A percentile compares a stretch with the other conserved stretches of the same genome.
Conservation (phyloP, 2,888 invertebrate species). For the Silvanus unidentatus region DNA sequence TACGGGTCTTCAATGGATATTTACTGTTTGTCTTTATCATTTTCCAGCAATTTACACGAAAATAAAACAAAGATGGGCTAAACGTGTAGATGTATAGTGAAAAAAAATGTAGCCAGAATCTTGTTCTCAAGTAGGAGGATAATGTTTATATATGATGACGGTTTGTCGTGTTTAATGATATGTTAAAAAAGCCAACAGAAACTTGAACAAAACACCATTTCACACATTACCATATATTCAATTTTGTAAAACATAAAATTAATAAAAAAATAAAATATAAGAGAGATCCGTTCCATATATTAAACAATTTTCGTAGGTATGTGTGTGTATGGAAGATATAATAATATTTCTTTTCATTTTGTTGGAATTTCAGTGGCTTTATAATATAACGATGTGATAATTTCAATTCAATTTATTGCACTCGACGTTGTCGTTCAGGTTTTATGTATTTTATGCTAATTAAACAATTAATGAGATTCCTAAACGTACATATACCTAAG, state of each 20-base stretch:
- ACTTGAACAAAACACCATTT: too few relatives aligned
- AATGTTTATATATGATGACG: slow-evolving; percentile 27
- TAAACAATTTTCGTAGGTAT: too few relatives aligned
- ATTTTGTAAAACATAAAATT: slow-evolving; percentile 32
- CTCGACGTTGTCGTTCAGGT: slow-evolving; percentile 22
- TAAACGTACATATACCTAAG: slow-evolving; percentile 12
- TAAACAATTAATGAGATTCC: slow-evolving; percentile 35
- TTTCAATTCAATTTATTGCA: slow-evolving; percentile 38
- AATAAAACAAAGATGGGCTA: too few relatives aligned
- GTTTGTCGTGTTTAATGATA: slow-evolving; percentile 32
- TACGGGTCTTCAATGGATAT: too few relatives aligned
- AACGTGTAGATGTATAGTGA: too few relatives aligned
- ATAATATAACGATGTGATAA: slow-evolving; percentile 38
- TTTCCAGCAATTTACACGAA: too few relatives aligned
- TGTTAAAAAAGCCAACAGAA: slow-evolving; percentile 26
- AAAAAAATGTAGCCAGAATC: too few relatives aligned
- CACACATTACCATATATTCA: slow-evolving; percentile 8
- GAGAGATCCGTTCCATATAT: slow-evolving; percentile 10
- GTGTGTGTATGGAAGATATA: too few relatives aligned
- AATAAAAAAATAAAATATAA: slow-evolving; percentile 27
- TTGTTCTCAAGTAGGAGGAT: slow-evolving; percentile 13
- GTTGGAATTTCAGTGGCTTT: slow-evolving; percentile 28
- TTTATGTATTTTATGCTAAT: slow-evolving; percentile 39
- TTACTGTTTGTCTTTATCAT: too few relatives aligned
- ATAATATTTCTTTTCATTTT: slow-evolving; percentile 21